A percentile compares a stretch with the other conserved stretches of the same genome.
Evolutionary conservation across 2,113 vertebrate genomes (phyloP).

Genomic region (Hyperoodon ampullatus): DNA sequence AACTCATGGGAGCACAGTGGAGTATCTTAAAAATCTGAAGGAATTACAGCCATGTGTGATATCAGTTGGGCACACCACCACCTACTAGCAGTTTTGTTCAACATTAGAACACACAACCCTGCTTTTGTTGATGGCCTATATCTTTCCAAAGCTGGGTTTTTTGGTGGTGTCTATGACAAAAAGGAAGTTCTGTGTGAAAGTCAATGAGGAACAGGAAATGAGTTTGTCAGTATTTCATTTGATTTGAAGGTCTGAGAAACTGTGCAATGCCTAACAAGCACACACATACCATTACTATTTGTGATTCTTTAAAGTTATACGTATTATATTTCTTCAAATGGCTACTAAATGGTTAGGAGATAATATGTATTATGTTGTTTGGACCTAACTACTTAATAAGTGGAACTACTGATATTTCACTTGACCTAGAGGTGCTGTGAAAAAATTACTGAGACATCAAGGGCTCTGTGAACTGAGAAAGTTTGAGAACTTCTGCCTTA

Average conservation of each 20-base stretch:
- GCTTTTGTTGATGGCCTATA: background rate
- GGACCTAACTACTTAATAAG: background rate
- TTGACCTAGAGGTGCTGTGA: background rate
- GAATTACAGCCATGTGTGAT: background rate
- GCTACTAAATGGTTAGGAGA: background rate
- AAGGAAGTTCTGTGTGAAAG: background rate
- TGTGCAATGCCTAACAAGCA: background rate
- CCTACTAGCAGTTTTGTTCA: background rate
- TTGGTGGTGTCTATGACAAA: background rate
- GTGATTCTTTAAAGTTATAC: background rate
- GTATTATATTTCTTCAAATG: background rate
- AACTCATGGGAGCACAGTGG: background rate
- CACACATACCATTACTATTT: background rate
- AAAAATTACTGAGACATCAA: background rate
- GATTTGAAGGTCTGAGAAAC: background rate
- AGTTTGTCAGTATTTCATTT: background rate
- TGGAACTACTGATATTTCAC: background rate
- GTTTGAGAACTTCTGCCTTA: background rate
- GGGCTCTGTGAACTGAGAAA: background rate
- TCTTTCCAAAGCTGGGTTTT: slow-evolving; percentile 22
- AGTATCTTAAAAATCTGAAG: background rate
- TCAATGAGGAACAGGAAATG: background rate
- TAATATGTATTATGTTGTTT: background rate
- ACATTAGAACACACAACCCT: background rate
- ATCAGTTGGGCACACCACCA: background rate